These are phyloP conservation scores for Horisme vitalbata DNA, from an alignment of 2,888 invertebrate species.

Conservation along the genomic window DNA sequence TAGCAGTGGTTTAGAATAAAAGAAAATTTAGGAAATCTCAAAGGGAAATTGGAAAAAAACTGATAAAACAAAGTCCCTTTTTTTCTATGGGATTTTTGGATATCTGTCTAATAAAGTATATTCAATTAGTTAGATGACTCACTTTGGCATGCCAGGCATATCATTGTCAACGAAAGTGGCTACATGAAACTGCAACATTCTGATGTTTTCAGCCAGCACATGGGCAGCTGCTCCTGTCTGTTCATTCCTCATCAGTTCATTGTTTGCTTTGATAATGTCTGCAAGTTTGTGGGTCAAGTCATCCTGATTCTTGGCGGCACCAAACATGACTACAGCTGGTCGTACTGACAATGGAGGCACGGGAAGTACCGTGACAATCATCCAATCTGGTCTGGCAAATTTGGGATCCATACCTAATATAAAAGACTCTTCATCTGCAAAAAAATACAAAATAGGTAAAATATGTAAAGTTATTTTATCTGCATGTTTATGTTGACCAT, in stretches of 20 bases:
- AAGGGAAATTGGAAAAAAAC: too few species aligned
- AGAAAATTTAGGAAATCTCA: too few species aligned
- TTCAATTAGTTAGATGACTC: constrained; percentile 39
- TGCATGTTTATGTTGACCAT: too few species aligned
- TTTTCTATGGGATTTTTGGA: too few species aligned
- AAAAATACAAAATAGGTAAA: constrained; percentile 5
- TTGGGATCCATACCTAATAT: constrained; percentile 98
- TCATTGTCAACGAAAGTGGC: constrained; percentile 99
- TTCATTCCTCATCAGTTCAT: constrained; percentile 97
- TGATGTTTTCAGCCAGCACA: constrained; percentile 97
- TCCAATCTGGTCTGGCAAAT: constrained; percentile 99
- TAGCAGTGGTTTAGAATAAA: too few species aligned
- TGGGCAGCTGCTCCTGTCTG: constrained; percentile 98
- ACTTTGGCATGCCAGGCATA: constrained; percentile 97
- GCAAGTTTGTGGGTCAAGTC: constrained; percentile 99
- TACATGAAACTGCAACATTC: constrained; percentile 99
- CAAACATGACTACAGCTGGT: constrained; percentile 99
- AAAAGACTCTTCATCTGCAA: constrained; percentile 95
- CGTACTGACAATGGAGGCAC: constrained; percentile 98
- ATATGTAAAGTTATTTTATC: background rate
- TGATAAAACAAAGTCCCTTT: too few species aligned
- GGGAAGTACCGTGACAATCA: constrained; percentile 98
- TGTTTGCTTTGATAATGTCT: constrained; percentile 99
- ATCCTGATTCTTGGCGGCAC: constrained; percentile 99
- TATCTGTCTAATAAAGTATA: background rate